Percentiles rank a stretch among this genome's conserved stretches.
Evolutionary conservation across 2,888 invertebrate species (phyloP).

Genomic region (Hemithea aestivaria): DNA sequence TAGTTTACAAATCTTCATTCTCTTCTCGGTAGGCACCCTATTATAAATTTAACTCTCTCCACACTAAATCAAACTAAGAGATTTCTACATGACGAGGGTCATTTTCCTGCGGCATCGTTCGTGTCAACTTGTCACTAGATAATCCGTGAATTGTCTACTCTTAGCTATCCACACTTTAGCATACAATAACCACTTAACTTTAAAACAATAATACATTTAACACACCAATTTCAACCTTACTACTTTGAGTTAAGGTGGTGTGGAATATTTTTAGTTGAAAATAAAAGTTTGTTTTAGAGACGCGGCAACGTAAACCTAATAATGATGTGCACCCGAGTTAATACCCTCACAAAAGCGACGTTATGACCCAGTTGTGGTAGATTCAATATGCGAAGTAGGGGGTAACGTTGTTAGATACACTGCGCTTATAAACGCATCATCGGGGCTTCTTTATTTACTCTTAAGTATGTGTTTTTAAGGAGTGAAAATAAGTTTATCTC

Average conservation of each 20-base stretch:
- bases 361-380: conserved; percentile 15
- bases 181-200: conserved; percentile 3
- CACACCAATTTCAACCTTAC: conserved; percentile 4
- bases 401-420: conserved; percentile 1
- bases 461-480: not conserved
- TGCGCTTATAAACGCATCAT: conserved; percentile 1
- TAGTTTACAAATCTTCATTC: not conserved
- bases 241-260: conserved; percentile 3
- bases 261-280: not conserved
- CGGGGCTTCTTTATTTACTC: not conserved
- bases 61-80: conserved; percentile 14
- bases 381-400: conserved; percentile 12
- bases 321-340: conserved; percentile 20
- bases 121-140: conserved; percentile 28
- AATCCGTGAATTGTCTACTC: conserved; percentile 25
- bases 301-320: conserved; percentile 17
- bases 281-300: conserved; percentile 6
- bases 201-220: not conserved
- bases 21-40: not conserved
- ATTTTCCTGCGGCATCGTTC: conserved; percentile 10
- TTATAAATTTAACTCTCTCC: conserved; percentile 7
- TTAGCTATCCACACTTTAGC: conserved; percentile 12
- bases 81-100: conserved; percentile 23
- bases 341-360: conserved; percentile 14
- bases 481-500: no score